Base-by-base conservation (phyloP, 1,140 invertebrate genomes). In the Schlechtendalia chinensis region DNA sequence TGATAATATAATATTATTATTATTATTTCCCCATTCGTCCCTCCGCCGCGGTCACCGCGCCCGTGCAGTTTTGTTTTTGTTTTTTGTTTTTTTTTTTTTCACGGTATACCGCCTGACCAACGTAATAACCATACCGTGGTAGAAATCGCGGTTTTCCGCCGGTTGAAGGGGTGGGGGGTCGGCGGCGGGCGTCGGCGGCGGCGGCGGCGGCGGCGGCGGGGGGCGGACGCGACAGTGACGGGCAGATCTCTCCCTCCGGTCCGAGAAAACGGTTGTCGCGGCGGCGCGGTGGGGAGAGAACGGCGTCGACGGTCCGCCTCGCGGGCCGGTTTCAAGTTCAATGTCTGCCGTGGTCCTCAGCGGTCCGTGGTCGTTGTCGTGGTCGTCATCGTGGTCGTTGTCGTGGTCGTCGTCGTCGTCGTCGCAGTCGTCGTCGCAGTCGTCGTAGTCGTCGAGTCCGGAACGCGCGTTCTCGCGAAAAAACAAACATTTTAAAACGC, bases 271-370 rank as follows among this genome's bases (percentile, higher is more conserved):
- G 39, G 65, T 69, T 47, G 11, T 69, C 11, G 17, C 14, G 58
- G 24, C 11, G 54, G 1, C 24, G 58, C 6, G 69, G 69, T 27
- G 69, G 69, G 45, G 67, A 12, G 47, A 53, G 50, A 19, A 27
- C 47, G 24, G 24, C 17, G 45, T 22, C 24, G 47, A 47, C 69
- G 24, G 45, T 71, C 69, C 69, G 69, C 69, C 24, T 50, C 29
- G 1, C 32, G 32, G 32, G 32, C 32, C 32, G 45, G 69, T 53
- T 71, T 71, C 69, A 71, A 71, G 69, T 71, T 71, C 69, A 71
- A 71, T 71, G 67, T 53, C 67, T 71, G 47, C 24, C 45, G 45
- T 27, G 69, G 69, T 53, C 45, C 47, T 71, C 69, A 29, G 5
- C 69, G 14, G 69, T 71, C 24, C 69, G 69, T 24, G 45, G 24